Evolutionary conservation across 2,113 vertebrate species (phyloP).

Genomic region (Meleagris gallopavo): DNA sequence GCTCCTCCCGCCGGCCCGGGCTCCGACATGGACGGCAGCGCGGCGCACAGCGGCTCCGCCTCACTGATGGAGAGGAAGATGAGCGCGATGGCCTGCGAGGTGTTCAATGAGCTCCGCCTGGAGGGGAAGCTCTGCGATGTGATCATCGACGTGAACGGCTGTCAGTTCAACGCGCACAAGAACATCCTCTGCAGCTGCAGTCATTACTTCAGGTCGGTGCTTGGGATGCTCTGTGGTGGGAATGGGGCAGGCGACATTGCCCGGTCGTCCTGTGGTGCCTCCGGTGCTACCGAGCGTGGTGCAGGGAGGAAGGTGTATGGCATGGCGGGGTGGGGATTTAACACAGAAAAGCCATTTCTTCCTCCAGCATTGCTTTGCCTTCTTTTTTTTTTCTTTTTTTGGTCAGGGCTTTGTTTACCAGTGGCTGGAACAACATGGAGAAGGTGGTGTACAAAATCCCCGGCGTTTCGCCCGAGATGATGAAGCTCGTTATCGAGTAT

Average conservation of each 20-base stretch:
- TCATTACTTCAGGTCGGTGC: constrained; percentile 82
- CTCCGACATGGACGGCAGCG: constrained; percentile 33
- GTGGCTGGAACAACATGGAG: constrained; percentile 75
- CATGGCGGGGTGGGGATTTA: neutral
- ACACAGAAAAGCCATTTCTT: neutral
- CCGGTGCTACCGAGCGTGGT: neutral
- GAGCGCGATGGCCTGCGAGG: constrained; percentile 72
- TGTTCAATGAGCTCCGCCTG: constrained; percentile 83
- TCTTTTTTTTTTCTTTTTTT: neutral
- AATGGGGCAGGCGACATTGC: neutral
- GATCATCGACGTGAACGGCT: constrained; percentile 78
- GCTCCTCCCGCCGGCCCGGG: constrained; percentile 38
- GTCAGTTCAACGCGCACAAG: constrained; percentile 84
- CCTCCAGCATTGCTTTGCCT: neutral
- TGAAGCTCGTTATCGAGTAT: constrained; percentile 83
- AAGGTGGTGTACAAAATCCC: constrained; percentile 79
- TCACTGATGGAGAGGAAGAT: constrained; percentile 77
- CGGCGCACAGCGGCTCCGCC: constrained; percentile 6
- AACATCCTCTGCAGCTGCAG: constrained; percentile 87
- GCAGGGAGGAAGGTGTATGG: neutral
- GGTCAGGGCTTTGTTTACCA: constrained; percentile 82
- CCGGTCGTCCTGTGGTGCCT: neutral
- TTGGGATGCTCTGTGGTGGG: neutral
- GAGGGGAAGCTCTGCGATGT: constrained; percentile 84
- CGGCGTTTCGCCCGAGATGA: constrained; percentile 78